These are phyloP conservation scores for Corythaeola cristata DNA, from an alignment of 2,113 vertebrate species.

Conservation along the genomic window DNA sequence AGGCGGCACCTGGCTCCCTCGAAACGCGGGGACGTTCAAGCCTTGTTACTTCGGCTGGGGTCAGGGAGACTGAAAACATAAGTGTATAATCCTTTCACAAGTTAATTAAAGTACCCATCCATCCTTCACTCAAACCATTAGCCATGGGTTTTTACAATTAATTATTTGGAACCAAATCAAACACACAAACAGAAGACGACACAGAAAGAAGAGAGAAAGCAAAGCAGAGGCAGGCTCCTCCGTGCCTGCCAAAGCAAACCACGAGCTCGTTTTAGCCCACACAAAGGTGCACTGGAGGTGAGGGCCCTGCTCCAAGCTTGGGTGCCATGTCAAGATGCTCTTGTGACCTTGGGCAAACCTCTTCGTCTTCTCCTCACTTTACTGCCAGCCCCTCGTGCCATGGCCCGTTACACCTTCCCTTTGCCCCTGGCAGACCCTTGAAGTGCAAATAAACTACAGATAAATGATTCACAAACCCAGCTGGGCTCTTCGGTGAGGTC, in stretches of 20 bases:
- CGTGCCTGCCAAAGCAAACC: not conserved
- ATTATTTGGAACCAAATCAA: conserved; percentile 63
- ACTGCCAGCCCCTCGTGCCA: not conserved
- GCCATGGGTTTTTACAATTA: conserved; percentile 36
- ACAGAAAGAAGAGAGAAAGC: not conserved
- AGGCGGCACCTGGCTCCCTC: not conserved
- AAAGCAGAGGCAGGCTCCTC: not conserved
- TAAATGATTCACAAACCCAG: not conserved
- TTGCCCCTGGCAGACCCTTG: not conserved
- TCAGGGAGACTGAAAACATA: not conserved
- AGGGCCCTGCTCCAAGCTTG: not conserved
- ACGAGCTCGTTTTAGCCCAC: not conserved
- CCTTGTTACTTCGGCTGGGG: not conserved
- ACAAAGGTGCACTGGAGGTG: not conserved
- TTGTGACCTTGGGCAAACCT: not conserved
- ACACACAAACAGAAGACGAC: conserved; percentile 17
- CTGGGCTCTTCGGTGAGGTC: not conserved
- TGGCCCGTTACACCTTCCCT: accelerated
- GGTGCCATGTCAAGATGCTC: not conserved
- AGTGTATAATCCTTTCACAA: conserved; percentile 46
- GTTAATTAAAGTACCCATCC: conserved; percentile 51
- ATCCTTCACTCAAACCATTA: conserved; percentile 42
- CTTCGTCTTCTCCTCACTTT: not conserved
- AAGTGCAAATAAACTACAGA: not conserved
- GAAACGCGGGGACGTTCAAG: accelerated